Evolutionary conservation across 2,113 vertebrate species (phyloP).

Genomic region (Ctenodactylus gundi): DNA sequence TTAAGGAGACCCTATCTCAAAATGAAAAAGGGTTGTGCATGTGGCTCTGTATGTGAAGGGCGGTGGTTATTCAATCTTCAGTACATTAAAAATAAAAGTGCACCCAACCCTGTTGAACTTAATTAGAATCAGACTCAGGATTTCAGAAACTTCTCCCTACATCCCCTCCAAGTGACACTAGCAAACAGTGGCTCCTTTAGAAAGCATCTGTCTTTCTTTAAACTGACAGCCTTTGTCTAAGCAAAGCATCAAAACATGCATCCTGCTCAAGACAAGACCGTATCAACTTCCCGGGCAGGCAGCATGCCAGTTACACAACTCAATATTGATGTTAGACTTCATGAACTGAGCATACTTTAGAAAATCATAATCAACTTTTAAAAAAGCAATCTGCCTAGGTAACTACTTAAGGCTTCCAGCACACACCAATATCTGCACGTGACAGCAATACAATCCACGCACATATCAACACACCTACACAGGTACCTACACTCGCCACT

Average conservation of each 20-base stretch:
- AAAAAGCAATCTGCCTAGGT: background rate
- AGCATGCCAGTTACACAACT: background rate
- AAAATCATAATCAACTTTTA: background rate
- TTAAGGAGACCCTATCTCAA: background rate
- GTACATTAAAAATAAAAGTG: background rate
- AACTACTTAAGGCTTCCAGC: conserved; percentile 32
- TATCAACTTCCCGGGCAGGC: background rate
- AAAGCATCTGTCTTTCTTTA: background rate
- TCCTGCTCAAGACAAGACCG: conserved; percentile 2
- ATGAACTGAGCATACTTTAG: conserved; percentile 39
- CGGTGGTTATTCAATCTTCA: background rate
- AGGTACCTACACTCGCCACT: background rate
- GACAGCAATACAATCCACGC: background rate
- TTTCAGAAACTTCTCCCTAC: background rate
- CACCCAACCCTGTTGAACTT: background rate
- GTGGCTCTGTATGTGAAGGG: background rate
- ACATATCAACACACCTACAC: background rate
- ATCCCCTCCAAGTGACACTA: background rate
- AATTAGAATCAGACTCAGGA: conserved; percentile 17
- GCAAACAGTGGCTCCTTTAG: conserved; percentile 4
- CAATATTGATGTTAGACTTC: conserved; percentile 12
- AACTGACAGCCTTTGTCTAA: conserved; percentile 12
- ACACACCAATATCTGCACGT: background rate
- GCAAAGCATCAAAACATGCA: background rate
- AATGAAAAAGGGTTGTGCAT: background rate